phyloP scores from a whole-genome alignment of 2,888 invertebrate species.

The Arge pagana region DNA sequence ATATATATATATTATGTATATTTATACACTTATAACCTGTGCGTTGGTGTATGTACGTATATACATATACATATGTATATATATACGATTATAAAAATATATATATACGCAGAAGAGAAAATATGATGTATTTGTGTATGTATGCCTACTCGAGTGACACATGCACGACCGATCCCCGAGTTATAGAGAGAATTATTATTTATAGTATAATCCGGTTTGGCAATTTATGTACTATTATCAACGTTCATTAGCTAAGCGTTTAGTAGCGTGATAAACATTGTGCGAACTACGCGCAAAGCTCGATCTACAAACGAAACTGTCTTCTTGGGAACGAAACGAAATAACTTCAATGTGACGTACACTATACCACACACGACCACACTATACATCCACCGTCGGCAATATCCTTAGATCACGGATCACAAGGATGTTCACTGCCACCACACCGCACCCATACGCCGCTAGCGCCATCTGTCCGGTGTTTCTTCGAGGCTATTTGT shows the following conservation, averaged over 20 bases:
- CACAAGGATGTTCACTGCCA: too few relatives aligned
- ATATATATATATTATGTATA: neutral
- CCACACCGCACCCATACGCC: too few relatives aligned
- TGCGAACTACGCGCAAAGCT: constrained; percentile 35
- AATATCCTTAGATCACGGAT: too few relatives aligned
- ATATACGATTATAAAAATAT: neutral
- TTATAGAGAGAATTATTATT: constrained; percentile 39
- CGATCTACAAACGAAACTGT: constrained; percentile 48
- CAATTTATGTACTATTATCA: constrained; percentile 36
- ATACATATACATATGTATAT: constrained; percentile 10
- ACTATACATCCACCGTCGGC: too few relatives aligned
- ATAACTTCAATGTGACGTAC: constrained; percentile 47
- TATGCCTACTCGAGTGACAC: constrained; percentile 39
- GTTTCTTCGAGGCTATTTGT: too few relatives aligned
- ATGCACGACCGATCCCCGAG: constrained; percentile 33
- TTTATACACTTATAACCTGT: neutral
- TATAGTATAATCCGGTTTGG: constrained; percentile 47
- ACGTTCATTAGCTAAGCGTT: constrained; percentile 39
- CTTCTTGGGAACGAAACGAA: constrained; percentile 44
- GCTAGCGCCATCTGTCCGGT: too few relatives aligned
- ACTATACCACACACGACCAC: constrained; percentile 49
- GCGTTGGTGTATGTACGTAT: constrained; percentile 14
- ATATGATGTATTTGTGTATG: neutral
- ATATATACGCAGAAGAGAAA: constrained; percentile 7
- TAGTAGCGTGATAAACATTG: constrained; percentile 39